These are phyloP conservation scores for Cyprinodon variegatus DNA, from an alignment of 2,113 vertebrate species.

Conservation along the genomic window DNA sequence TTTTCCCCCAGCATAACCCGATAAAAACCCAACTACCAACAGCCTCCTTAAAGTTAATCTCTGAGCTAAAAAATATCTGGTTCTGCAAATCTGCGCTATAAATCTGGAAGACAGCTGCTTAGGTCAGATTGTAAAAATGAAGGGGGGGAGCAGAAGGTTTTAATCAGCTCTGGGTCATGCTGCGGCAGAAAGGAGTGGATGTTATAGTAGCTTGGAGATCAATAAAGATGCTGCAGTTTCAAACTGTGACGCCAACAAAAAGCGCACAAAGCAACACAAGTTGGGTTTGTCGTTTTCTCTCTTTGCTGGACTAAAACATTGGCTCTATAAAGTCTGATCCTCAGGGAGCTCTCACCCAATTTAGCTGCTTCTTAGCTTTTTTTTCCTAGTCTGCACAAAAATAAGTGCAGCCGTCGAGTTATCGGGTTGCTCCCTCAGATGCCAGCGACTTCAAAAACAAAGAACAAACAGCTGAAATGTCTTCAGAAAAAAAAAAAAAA, in stretches of 20 bases:
- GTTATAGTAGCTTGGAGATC: constrained; percentile 17
- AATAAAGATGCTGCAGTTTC: constrained; percentile 10
- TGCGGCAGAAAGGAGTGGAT: constrained; percentile 21
- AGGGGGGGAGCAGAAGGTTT: constrained; percentile 7
- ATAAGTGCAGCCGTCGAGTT: constrained; percentile 24
- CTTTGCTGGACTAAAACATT: constrained; percentile 25
- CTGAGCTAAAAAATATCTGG: constrained; percentile 46
- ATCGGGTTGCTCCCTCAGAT: constrained; percentile 31
- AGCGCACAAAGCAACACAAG: constrained; percentile 23
- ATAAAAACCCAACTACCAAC: constrained; percentile 41
- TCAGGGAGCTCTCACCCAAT: constrained; percentile 39
- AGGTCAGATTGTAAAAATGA: constrained; percentile 34
- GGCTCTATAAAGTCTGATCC: constrained; percentile 33
- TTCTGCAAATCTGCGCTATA: constrained; percentile 55
- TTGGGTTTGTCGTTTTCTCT: constrained; percentile 14
- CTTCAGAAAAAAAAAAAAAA: constrained; percentile 1
- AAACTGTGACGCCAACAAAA: constrained; percentile 36
- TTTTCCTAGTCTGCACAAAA: constrained; percentile 25
- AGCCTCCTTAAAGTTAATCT: constrained; percentile 30
- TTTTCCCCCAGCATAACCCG: constrained; percentile 11
- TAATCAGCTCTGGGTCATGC: constrained; percentile 21
- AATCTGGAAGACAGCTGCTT: constrained; percentile 64
- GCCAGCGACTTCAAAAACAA: background rate
- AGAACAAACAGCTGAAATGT: background rate
- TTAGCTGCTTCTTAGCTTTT: constrained; percentile 32